Percentiles rank a stretch among this genome's conserved stretches.
These are phyloP conservation scores for Melangyna quadrimaculata DNA, from an alignment of 2,888 invertebrate genomes.

Conservation along the genomic window DNA sequence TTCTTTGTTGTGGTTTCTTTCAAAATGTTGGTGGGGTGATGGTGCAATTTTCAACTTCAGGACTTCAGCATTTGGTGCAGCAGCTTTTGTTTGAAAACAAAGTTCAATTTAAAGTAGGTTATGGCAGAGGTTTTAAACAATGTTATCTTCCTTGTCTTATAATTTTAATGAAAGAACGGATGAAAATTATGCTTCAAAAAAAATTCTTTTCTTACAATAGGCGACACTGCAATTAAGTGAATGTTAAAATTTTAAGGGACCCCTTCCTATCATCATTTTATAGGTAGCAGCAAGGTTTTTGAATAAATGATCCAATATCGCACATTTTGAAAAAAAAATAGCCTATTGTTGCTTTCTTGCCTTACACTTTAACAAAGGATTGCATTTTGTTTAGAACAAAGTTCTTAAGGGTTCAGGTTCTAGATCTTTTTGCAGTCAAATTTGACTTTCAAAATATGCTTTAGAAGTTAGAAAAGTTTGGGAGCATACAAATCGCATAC, in stretches of 20 bases:
- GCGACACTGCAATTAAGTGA: neutral
- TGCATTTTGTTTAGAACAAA: too few species aligned
- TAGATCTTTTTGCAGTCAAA: too few species aligned
- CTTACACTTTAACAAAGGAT: too few species aligned
- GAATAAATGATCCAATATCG: neutral
- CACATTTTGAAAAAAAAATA: neutral
- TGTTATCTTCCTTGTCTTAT: conserved; percentile 7
- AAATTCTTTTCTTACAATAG: neutral
- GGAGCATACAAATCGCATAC: too few species aligned
- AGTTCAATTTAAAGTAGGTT: conserved; percentile 50
- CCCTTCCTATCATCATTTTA: neutral
- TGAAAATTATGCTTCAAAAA: neutral
- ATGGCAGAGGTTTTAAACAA: conserved; percentile 19
- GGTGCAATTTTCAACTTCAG: conserved; percentile 32
- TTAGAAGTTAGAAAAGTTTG: too few species aligned
- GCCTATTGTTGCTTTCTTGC: too few species aligned
- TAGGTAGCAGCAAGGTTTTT: neutral
- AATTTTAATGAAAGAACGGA: neutral
- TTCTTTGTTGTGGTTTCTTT: conserved; percentile 41
- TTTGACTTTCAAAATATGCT: too few species aligned
- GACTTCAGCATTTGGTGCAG: neutral
- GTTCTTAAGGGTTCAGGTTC: too few species aligned
- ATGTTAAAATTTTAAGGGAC: neutral
- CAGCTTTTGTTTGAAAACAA: conserved; percentile 12
- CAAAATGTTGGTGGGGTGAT: neutral